Evolutionary conservation across 92 coral and sea anemone genomes (phyloP), one percentile per base, ranked within the genome.

Genomic region (Bergia sp.): DNA sequence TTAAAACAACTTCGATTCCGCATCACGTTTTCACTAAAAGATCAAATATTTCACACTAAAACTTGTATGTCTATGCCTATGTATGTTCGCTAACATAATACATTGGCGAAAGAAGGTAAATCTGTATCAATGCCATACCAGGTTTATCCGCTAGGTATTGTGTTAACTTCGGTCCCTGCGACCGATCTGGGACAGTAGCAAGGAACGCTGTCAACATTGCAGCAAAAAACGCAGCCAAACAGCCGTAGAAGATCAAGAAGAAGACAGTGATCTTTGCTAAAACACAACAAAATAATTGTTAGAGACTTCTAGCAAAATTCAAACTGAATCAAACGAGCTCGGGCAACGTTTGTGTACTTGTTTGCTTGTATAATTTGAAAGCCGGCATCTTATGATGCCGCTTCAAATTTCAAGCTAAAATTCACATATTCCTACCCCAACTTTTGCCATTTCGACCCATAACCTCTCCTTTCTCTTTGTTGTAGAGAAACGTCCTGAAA

Each of bases 191-290:
- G 76, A 97, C 91, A 37, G 99, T 97, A 53, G 93, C 82, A 57
- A 97, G 79, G 90, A 96, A 96, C 79, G 91, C 93, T 10, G 95
- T 77, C 73, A 97, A 91, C 99, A 97, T 97, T 45, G 96, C 96
- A 81, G 98, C 99, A 79, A 97, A 96, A 91, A 97, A 97, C 20
- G 73, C 99, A 61, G 99, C 93, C 80, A 97, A 89, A 86, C 99
- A 97, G 82, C 93, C 86, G 86, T 97, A 97, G 92, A 94, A 97
- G 76, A 97, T 86, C 86, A 96, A 39, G 88, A 97, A 97, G 90
- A 97, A 97, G 41, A 96, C 77, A n/a, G 91, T 29, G 91, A 97
- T 92, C 94, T 97, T 97, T 9, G 92, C 99, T 97, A 82, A 81
- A 95, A 94, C 50, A 50, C 40, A 80, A 80, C 49, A 29, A 55